Conservation (phyloP, 2,113 vertebrate species). For the Ardeotis arabs region DNA sequence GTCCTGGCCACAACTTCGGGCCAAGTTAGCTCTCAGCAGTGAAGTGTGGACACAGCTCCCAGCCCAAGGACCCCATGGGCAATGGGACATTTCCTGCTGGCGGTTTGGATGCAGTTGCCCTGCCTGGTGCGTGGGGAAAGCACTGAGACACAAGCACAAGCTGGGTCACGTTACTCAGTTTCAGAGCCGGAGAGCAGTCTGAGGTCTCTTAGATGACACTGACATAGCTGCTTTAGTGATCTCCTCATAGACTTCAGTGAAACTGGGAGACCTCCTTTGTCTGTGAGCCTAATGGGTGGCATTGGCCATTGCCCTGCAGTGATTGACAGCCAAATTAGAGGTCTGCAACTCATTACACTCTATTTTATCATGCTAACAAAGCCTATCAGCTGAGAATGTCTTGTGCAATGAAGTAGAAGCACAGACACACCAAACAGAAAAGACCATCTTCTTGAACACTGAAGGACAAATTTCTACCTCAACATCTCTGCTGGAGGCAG, state of each 20-base stretch:
- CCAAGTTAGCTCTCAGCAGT: rapidly evolving
- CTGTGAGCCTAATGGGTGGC: neutral
- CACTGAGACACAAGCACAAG: neutral
- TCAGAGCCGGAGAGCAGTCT: neutral
- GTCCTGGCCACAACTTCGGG: neutral
- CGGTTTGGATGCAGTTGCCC: neutral
- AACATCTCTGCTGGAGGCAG: neutral
- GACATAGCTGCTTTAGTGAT: neutral
- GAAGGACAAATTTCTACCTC: neutral
- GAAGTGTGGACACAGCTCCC: rapidly evolving
- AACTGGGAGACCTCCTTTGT: neutral
- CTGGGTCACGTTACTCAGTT: neutral
- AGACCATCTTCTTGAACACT: neutral
- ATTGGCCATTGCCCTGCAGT: neutral
- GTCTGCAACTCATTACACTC: neutral
- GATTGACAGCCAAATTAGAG: neutral
- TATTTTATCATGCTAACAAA: neutral
- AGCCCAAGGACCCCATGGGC: neutral
- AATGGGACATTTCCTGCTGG: rapidly evolving
- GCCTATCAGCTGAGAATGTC: neutral
- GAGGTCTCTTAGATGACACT: neutral
- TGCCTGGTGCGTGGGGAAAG: neutral
- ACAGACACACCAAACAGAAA: neutral
- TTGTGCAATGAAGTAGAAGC: neutral
- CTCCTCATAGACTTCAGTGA: neutral